Conservation (phyloP, 1,140 invertebrate genomes). For the Mercenaria mercenaria region DNA sequence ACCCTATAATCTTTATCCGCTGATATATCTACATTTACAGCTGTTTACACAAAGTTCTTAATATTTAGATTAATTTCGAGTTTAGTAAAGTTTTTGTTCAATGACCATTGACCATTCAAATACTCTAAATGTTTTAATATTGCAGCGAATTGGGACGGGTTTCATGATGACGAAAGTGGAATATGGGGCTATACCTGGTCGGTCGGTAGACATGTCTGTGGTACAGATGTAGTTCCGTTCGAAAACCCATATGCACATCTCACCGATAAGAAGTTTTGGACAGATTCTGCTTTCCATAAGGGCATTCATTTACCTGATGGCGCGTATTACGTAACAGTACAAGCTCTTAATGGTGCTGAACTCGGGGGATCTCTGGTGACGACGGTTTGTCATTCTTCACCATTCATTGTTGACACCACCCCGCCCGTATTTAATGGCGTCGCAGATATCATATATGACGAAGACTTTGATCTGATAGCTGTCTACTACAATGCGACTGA, state of each 20-base stretch:
- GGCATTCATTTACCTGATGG: conserved; percentile 74
- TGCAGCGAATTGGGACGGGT: conserved; percentile 79
- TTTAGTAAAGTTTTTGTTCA: too few relatives aligned
- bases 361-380: conserved; percentile 79
- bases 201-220: conserved; percentile 73
- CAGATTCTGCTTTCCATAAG: conserved; percentile 73
- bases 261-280: conserved; percentile 73
- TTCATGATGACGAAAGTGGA: conserved; percentile 79
- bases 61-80: too few relatives aligned
- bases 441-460: conserved; percentile 76
- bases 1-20: too few relatives aligned
- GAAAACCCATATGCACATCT: conserved; percentile 76
- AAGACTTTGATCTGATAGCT: conserved; percentile 76
- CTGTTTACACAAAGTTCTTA: too few relatives aligned
- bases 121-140: too few relatives aligned
- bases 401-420: conserved; percentile 76
- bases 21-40: too few relatives aligned
- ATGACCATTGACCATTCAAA: too few relatives aligned
- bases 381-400: conserved; percentile 78
- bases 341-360: conserved; percentile 76
- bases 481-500: conserved; percentile 77
- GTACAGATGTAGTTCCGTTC: conserved; percentile 67
- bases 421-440: conserved; percentile 73
- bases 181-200: conserved; percentile 79
- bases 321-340: conserved; percentile 73